These are phyloP conservation scores for Sorex maritimensis DNA, from an alignment of 2,797 vertebrate species.

Conservation along the genomic window DNA sequence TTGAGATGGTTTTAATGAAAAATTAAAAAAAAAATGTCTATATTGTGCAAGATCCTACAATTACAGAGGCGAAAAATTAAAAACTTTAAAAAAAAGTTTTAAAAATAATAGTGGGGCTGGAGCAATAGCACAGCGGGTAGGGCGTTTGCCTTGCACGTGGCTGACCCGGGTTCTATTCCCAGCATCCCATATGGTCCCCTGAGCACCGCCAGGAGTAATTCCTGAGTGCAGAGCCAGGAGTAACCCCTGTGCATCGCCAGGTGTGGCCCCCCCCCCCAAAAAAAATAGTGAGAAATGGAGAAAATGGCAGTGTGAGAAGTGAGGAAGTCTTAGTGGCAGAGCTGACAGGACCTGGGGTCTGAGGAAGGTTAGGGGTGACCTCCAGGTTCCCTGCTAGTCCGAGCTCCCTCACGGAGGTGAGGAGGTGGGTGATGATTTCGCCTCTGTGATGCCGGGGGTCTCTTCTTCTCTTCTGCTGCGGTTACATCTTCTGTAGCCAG, in stretches of 20 bases:
- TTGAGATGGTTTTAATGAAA: background rate
- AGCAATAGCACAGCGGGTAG: no score
- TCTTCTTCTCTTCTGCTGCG: background rate
- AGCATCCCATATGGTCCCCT: no score
- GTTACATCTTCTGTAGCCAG: background rate
- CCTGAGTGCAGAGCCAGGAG: no score
- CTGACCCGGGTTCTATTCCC: no score
- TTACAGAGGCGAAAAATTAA: background rate
- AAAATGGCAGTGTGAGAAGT: background rate
- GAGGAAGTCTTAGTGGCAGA: background rate
- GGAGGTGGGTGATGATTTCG: background rate
- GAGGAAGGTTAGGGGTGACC: background rate
- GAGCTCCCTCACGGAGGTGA: background rate
- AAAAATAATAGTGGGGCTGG: background rate
- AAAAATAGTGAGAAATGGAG: conserved; percentile 22
- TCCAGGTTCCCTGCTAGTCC: background rate
- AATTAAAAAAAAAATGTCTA: background rate
- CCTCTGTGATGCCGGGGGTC: background rate
- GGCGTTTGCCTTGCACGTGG: no score
- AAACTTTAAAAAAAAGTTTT: background rate
- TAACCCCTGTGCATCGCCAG: no score
- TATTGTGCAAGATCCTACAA: conserved; percentile 12
- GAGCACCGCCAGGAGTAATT: no score
- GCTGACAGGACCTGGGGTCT: background rate
- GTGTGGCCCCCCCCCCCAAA: no score